Percentiles rank a stretch among this genome's conserved stretches.
phyloP scores from a whole-genome alignment of 2,888 invertebrate genomes.

The Empis stercorea region DNA sequence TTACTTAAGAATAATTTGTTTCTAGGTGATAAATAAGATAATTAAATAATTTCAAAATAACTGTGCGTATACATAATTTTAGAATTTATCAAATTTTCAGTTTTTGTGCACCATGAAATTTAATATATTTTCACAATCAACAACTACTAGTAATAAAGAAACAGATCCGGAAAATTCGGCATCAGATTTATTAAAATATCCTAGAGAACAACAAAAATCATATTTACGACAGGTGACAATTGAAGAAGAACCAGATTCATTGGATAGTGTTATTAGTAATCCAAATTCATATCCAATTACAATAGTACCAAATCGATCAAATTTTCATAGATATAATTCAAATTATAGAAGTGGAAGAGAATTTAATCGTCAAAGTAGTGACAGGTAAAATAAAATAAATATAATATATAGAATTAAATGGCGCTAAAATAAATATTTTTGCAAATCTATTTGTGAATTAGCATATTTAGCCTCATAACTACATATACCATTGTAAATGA shows the following conservation, averaged over 20 bases:
- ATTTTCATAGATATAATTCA: conserved; percentile 25
- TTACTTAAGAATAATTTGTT: no score
- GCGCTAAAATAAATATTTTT: neutral
- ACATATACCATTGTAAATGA: no score
- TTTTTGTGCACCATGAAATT: conserved; percentile 13
- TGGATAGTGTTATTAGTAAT: conserved; percentile 34
- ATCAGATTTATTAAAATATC: conserved; percentile 8
- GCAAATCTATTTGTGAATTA: no score
- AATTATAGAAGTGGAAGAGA: conserved; percentile 23
- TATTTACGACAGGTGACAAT: conserved; percentile 24
- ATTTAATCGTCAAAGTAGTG: conserved; percentile 29
- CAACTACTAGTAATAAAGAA: conserved; percentile 10
- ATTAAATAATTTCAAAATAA: no score
- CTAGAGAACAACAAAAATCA: conserved; percentile 9
- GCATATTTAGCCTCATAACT: no score
- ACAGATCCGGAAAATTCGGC: conserved; percentile 7
- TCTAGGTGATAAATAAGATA: no score
- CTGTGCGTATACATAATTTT: no score
- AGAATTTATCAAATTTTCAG: no score
- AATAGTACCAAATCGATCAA: conserved; percentile 32
- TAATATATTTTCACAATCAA: conserved; percentile 13
- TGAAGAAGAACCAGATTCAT: conserved; percentile 32
- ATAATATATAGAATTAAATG: no score
- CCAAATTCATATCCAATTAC: conserved; percentile 35
- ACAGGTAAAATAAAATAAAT: conserved; percentile 23